Evolutionary conservation across 2,113 vertebrate genomes (phyloP).

Genomic region (Bufo bufo): DNA sequence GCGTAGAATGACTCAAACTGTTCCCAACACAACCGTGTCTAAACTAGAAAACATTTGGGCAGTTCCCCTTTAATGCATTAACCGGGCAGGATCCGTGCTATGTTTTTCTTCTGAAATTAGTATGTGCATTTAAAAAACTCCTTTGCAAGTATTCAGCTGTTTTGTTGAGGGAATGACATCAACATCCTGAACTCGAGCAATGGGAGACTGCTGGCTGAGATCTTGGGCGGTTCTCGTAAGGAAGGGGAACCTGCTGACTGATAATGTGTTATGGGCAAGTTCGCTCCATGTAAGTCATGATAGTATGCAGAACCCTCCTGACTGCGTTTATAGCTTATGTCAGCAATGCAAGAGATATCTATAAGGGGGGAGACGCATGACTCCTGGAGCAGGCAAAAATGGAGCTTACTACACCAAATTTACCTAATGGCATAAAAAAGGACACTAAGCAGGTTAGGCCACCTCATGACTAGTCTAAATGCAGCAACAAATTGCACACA

Average conservation of each 20-base stretch:
- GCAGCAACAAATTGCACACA: no score
- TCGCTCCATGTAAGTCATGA: background rate
- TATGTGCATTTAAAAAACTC: background rate
- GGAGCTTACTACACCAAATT: no score
- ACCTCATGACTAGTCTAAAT: no score
- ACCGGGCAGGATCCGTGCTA: background rate
- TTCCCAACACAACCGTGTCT: no score
- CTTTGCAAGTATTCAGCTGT: conserved; percentile 24
- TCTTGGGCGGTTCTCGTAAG: conserved; percentile 26
- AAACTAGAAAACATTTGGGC: no score
- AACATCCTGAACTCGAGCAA: conserved; percentile 30
- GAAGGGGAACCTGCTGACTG: conserved; percentile 37
- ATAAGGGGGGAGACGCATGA: no score
- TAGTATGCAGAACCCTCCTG: background rate
- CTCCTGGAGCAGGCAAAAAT: no score
- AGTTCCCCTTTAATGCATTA: background rate
- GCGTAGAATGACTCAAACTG: no score
- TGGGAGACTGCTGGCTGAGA: conserved; percentile 31
- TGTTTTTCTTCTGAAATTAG: background rate
- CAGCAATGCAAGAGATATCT: no score
- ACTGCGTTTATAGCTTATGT: background rate
- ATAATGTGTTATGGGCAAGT: conserved; percentile 3
- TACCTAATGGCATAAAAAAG: no score
- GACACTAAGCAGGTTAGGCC: no score
- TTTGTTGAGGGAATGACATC: conserved; percentile 31